phyloP scores from a whole-genome alignment of 2,888 invertebrate species.

The Yponomeuta evonymella region DNA sequence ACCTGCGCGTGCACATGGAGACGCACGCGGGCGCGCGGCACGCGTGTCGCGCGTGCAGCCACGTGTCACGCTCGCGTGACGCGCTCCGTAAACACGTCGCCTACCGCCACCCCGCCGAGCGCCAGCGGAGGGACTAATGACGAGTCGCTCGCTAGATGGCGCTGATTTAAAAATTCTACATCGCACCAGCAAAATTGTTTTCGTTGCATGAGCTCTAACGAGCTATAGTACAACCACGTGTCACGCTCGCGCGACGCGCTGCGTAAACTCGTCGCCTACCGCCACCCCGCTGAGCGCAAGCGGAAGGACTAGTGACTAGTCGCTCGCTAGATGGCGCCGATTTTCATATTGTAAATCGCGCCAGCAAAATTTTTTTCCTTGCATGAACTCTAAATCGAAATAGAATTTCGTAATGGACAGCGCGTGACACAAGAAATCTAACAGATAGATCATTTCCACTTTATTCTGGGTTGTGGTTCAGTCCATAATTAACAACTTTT shows the following conservation, averaged over 20 bases:
- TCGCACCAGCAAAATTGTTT: too few species aligned
- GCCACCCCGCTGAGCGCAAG: slow-evolving; percentile 75
- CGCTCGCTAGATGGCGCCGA: too few species aligned
- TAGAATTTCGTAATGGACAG: too few species aligned
- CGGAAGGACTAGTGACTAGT: neutral
- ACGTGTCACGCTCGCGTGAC: slow-evolving; percentile 91
- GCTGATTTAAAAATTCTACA: too few species aligned
- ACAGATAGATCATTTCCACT: too few species aligned
- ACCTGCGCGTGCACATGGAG: slow-evolving; percentile 92
- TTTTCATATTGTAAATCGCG: too few species aligned
- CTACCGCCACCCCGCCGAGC: slow-evolving; percentile 81
- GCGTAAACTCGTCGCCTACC: slow-evolving; percentile 91
- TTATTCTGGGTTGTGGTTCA: too few species aligned
- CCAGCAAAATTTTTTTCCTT: slow-evolving; percentile 74
- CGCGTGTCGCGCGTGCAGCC: slow-evolving; percentile 90
- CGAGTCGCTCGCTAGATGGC: too few species aligned
- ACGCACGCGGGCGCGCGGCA: slow-evolving; percentile 92
- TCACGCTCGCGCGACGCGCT: slow-evolving; percentile 91
- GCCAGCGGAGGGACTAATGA: neutral
- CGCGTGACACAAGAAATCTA: too few species aligned
- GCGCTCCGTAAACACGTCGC: slow-evolving; percentile 92
- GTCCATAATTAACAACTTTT: too few species aligned
- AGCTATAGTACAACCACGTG: slow-evolving; percentile 82
- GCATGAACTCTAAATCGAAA: slow-evolving; percentile 64
- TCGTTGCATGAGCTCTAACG: too few species aligned